Evolutionary conservation across 1,140 invertebrate species (phyloP).

Genomic region (Drosophila arawakana): DNA sequence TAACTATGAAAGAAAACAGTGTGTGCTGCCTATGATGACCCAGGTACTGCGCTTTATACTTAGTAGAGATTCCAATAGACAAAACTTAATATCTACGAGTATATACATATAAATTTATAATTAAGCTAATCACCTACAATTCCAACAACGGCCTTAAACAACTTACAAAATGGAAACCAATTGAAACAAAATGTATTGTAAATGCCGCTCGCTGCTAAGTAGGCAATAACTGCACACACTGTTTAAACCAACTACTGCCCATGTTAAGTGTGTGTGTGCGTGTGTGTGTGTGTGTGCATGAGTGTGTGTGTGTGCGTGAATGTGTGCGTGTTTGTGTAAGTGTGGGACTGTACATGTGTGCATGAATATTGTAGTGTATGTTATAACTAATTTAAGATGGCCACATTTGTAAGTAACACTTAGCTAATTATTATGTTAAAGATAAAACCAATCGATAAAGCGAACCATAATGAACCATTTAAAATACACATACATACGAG

Average conservation of each 20-base stretch:
- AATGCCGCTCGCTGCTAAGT: conserved; percentile 40
- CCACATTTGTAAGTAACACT: conserved; percentile 74
- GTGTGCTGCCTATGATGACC: conserved; percentile 55
- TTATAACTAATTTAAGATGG: conserved; percentile 64
- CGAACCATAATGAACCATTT: conserved; percentile 59
- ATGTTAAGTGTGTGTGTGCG: conserved; percentile 54
- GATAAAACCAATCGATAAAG: conserved; percentile 48
- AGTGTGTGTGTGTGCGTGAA: conserved; percentile 7
- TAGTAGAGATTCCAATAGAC: conserved; percentile 69
- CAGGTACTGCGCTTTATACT: conserved; percentile 46
- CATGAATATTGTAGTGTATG: neutral
- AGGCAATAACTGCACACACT: conserved; percentile 62
- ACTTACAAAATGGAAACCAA: conserved; percentile 41
- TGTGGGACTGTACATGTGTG: conserved; percentile 16
- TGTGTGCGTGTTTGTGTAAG: conserved; percentile 16
- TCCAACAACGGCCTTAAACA: conserved; percentile 74
- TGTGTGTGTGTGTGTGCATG: conserved; percentile 7
- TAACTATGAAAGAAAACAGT: conserved; percentile 59
- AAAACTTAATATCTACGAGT: conserved; percentile 48
- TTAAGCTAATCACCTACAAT: conserved; percentile 51
- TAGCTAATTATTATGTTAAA: conserved; percentile 69
- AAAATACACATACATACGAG: conserved; percentile 44
- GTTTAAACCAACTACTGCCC: conserved; percentile 73
- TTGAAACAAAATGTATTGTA: neutral
- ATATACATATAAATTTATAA: conserved; percentile 37